These are phyloP conservation scores for Phylloscopus trochiloides DNA, from an alignment of 2,113 vertebrate genomes.

Conservation along the genomic window DNA sequence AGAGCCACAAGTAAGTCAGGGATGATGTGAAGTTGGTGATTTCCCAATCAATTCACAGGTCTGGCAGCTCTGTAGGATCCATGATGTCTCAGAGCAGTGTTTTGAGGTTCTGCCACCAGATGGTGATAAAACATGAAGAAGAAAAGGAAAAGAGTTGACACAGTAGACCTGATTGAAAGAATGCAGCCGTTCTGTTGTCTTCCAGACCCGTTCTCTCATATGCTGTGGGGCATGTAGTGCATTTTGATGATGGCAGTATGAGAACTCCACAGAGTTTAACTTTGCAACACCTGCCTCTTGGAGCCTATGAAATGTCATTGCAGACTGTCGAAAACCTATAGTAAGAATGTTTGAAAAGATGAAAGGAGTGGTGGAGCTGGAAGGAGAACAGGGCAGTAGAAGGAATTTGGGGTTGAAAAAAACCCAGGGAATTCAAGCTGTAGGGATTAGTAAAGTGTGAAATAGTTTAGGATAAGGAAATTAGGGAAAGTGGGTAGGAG, in stretches of 20 bases:
- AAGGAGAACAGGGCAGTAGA: not conserved
- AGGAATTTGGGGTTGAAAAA: not conserved
- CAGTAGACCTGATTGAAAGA: not conserved
- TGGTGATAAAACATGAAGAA: not conserved
- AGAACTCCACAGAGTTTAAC: not conserved
- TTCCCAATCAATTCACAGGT: not conserved
- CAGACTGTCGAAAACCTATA: not conserved
- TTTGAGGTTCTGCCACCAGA: not conserved
- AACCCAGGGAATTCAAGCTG: not conserved
- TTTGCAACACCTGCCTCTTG: not conserved
- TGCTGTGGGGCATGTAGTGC: not conserved
- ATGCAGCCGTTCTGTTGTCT: not conserved
- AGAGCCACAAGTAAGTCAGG: not conserved
- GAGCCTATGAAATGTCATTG: not conserved
- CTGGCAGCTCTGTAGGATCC: not conserved
- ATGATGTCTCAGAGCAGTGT: not conserved
- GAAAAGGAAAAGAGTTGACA: not conserved
- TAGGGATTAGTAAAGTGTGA: not conserved
- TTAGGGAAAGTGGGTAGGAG: not conserved
- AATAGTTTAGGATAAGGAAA: conserved; percentile 10
- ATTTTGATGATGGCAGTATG: not conserved
- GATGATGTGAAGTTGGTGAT: not conserved
- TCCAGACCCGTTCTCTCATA: not conserved
- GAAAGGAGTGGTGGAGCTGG: not conserved
- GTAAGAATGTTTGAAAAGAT: not conserved